Conservation (phyloP, 2,888 invertebrate genomes). For the Drosophila birchii region DNA sequence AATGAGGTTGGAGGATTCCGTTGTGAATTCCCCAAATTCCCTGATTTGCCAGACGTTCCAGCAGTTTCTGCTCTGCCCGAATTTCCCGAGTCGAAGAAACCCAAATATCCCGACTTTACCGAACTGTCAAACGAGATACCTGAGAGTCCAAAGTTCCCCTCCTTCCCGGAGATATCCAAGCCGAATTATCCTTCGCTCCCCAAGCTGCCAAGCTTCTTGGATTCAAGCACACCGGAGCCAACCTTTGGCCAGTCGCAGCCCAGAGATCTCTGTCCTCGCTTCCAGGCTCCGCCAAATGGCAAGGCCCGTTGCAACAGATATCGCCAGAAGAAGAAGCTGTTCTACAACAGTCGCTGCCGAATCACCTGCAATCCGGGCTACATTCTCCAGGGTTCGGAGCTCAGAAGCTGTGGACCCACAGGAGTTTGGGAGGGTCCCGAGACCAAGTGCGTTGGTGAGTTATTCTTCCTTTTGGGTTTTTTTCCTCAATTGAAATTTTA, state of each 20-base stretch:
- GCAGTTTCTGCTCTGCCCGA: slow-evolving; percentile 3
- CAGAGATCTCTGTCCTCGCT: slow-evolving; percentile 80
- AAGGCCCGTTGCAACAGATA: slow-evolving; percentile 82
- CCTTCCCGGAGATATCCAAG: slow-evolving; percentile 5
- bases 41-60: slow-evolving; percentile 6
- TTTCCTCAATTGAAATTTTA: neutral
- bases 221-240: neutral
- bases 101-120: slow-evolving; percentile 2
- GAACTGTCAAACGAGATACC: slow-evolving; percentile 13
- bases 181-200: neutral
- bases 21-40: slow-evolving; percentile 80
- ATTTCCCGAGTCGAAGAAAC: neutral
- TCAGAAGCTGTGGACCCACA: slow-evolving; percentile 85
- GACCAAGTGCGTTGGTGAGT: slow-evolving; percentile 86
- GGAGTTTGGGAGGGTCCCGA: slow-evolving; percentile 86
- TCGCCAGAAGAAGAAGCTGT: slow-evolving; percentile 82
- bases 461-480: slow-evolving; percentile 54
- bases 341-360: slow-evolving; percentile 83
- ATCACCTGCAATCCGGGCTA: slow-evolving; percentile 85
- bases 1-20: slow-evolving; percentile 85
- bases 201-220: slow-evolving; percentile 3
- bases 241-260: slow-evolving; percentile 21
- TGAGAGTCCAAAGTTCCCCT: neutral
- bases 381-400: slow-evolving; percentile 86
- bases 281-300: slow-evolving; percentile 82